Evolutionary conservation across 2,113 vertebrate species (phyloP).

Genomic region (Ahaetulla prasina): DNA sequence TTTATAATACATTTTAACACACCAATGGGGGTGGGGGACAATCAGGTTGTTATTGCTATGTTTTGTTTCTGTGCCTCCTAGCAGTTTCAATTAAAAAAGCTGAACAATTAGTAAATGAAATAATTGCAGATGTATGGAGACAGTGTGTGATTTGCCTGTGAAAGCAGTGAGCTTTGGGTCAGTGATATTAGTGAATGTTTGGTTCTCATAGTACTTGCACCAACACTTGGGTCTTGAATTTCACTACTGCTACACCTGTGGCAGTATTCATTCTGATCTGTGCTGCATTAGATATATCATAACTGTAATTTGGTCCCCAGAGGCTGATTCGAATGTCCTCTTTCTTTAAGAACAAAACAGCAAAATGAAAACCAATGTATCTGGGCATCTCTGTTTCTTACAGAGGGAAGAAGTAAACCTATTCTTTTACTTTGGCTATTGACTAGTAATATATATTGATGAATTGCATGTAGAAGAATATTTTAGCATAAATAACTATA

Average conservation of each 20-base stretch:
- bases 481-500: constrained; percentile 67
- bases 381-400: constrained; percentile 65
- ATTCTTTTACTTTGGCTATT: constrained; percentile 73
- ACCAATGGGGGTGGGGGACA: neutral
- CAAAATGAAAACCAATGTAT: constrained; percentile 54
- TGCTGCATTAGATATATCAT: constrained; percentile 54
- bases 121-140: neutral
- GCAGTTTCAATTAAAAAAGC: constrained; percentile 54
- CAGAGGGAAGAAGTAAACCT: constrained; percentile 59
- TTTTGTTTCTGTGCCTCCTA: constrained; percentile 59
- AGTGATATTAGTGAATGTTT: neutral
- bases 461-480: constrained; percentile 83
- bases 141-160: constrained; percentile 54
- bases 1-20: neutral
- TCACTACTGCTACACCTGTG: constrained; percentile 52
- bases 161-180: constrained; percentile 8
- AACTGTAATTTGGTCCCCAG: constrained; percentile 51
- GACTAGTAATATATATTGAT: constrained; percentile 65
- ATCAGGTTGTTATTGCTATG: constrained; percentile 55
- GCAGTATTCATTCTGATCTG: constrained; percentile 52
- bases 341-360: constrained; percentile 54
- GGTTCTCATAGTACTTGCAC: constrained; percentile 24
- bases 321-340: constrained; percentile 21
- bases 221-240: constrained; percentile 44
- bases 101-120: neutral